Base-by-base conservation (phyloP, 2,113 vertebrate species). In the Etheostoma spectabile region DNA sequence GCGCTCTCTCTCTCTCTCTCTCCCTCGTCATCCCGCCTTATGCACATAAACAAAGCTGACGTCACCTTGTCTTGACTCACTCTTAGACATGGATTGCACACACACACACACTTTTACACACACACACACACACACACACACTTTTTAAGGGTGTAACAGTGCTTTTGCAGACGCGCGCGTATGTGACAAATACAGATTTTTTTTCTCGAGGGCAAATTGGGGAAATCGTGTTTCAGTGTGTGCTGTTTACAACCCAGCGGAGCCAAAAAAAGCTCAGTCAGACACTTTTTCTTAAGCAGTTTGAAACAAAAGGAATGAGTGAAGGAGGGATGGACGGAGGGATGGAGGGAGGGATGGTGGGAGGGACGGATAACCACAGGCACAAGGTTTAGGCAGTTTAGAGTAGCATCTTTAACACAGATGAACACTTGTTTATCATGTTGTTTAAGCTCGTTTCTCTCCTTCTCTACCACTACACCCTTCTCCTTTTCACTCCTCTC, bases 31-130 rank as follows among this genome's bases (percentile, higher is more conserved):
- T 88, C 75, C 86, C 18, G 78, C 85, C 75, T 91, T 57, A 33
- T 71, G 85, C 91, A 90, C 87, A 93, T 68, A 94, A 95, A 95
- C 94, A 94, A 91, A 91, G 82, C 86, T 94, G 94, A 95, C 87
- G 88, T 95, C 93, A 95, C 42, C 81, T n/a, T 35, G 68, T 68
- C 68, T 77, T 15, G 24, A 77, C 86, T 85, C 69, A 45, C 53
- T 42, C 86, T 76, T 80, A 82, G 81, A 79, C 82, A 27, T 52
- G 64, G 22, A 60, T 64, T 64, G 59, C 61, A 51, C 68, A 64
- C 68, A 56, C 46, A 65, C 35, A 27, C 27, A n/a, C n/a, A n/a
- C n/a, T n/a, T n/a, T n/a, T n/a, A n/a, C n/a, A n/a, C n/a, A 60
- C 69, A 77, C 59, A 30, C 46, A 51, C 68, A 64, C 68, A 56